These are phyloP conservation scores for Bombyx huttoni DNA, from an alignment of 2,888 invertebrate species.

Conservation along the genomic window DNA sequence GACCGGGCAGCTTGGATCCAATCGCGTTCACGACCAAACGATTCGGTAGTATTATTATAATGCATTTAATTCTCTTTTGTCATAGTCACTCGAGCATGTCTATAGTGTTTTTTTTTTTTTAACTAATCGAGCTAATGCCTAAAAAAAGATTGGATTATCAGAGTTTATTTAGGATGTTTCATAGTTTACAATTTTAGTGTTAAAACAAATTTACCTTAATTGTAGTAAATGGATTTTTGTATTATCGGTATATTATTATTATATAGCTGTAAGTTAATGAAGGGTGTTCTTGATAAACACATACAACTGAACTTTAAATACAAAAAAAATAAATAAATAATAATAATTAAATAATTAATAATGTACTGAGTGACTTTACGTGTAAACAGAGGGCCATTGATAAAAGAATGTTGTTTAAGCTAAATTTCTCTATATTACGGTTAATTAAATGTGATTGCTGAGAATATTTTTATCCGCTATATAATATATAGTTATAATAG, in stretches of 20 bases:
- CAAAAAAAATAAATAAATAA: constrained; percentile 39
- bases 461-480: constrained; percentile 67
- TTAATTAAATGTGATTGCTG: constrained; percentile 69
- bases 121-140: constrained; percentile 71
- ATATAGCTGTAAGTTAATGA: constrained; percentile 63
- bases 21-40: constrained; percentile 48
- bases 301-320: constrained; percentile 48
- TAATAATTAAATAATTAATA: constrained; percentile 34
- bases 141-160: constrained; percentile 63
- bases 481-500: constrained; percentile 56
- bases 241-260: constrained; percentile 56
- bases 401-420: constrained; percentile 64
- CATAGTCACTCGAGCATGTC: constrained; percentile 69
- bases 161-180: constrained; percentile 73
- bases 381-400: constrained; percentile 73
- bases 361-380: constrained; percentile 73
- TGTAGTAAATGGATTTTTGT: constrained; percentile 72
- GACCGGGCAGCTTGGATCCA: constrained; percentile 65
- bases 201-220: constrained; percentile 73
- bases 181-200: constrained; percentile 73
- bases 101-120: constrained; percentile 35
- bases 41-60: constrained; percentile 67
- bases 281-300: constrained; percentile 68
- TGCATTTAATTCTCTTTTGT: constrained; percentile 60
- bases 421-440: constrained; percentile 70